Evolutionary conservation across 2,113 vertebrate species (phyloP).

Genomic region (Eonycteris spelaea): DNA sequence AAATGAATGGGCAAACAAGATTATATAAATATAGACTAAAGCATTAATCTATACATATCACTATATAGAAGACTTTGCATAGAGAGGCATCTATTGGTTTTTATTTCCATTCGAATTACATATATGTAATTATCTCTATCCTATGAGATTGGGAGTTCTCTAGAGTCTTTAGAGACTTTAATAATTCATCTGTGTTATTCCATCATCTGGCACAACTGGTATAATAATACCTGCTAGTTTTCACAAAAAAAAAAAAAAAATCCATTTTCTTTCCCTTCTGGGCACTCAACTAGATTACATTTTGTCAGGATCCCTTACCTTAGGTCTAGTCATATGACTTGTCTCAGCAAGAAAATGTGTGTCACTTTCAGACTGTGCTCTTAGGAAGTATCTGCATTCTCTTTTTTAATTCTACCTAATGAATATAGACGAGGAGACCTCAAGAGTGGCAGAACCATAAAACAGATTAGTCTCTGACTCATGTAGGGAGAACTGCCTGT

Average conservation of each 20-base stretch:
- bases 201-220: not conserved
- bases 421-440: not conserved
- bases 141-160: not conserved
- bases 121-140: not conserved
- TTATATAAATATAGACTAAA: not conserved
- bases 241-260: not conserved
- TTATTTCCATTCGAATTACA: not conserved
- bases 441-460: not conserved
- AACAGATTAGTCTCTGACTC: not conserved
- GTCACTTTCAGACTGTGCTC: not conserved
- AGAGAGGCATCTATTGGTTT: not conserved
- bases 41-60: not conserved
- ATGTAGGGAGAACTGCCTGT: not conserved
- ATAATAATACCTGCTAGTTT: not conserved
- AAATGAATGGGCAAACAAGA: not conserved
- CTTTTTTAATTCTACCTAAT: not conserved
- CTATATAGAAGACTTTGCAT: not conserved
- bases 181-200: not conserved
- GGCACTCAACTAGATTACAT: not conserved
- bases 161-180: not conserved
- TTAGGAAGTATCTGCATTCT: not conserved
- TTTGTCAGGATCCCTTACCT: not conserved
- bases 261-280: not conserved
- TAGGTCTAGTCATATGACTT: not conserved
- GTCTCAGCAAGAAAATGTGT: not conserved